Base-by-base conservation (phyloP, 2,888 invertebrate genomes). In the Leucophenga maculata region DNA sequence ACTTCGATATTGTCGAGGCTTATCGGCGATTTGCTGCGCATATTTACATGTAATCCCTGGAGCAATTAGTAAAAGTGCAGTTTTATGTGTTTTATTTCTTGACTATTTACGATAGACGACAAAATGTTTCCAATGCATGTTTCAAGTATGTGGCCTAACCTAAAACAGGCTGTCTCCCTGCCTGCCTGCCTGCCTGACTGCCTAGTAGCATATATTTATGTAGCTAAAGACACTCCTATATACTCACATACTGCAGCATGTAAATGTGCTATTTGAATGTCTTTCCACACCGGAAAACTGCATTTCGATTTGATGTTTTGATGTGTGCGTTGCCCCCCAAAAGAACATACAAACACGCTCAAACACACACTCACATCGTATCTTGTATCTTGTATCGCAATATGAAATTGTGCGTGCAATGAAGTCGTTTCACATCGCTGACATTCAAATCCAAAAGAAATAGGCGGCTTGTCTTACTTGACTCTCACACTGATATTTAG, bases 321-420 rank as follows among this genome's bases (percentile, higher is more conserved):
- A 8, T 32, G 32, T 32, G 32, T 8, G 32, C 32, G 32, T 26
- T 26, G 26, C 26, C 26, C 39, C 39, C 39, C 39, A 39, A 39
- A 11, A 54, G 54, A 13, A 52, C n/a, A 50, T n/a, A 60, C 32
- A 64, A 72, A 77, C 77, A 78, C 75, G 14, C 50, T 50, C 11
- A 69, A 50, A 26, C 31, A 22, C 55, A 68, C 67, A 64, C 48
- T 11, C 60, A 70, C 39, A n/a, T 39, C 39, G 11, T 39, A 39
- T 39, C 39, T 39, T 39, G 39, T 39, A 39, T 39, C 39, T 32
- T 32, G 39, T 39, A 39, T 39, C 39, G 39, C 39, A 39, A 39
- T 26, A 64, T 20, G 70, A 80, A 85, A 85, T 84, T 84, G 84
- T 86, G 85, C 86, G 85, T 85, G 85, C 77, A 78, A 79, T 72